Percentiles rank a stretch among this genome's conserved stretches.
Evolutionary conservation across 2,113 vertebrate genomes (phyloP).

Genomic region (Podilymbus podiceps): DNA sequence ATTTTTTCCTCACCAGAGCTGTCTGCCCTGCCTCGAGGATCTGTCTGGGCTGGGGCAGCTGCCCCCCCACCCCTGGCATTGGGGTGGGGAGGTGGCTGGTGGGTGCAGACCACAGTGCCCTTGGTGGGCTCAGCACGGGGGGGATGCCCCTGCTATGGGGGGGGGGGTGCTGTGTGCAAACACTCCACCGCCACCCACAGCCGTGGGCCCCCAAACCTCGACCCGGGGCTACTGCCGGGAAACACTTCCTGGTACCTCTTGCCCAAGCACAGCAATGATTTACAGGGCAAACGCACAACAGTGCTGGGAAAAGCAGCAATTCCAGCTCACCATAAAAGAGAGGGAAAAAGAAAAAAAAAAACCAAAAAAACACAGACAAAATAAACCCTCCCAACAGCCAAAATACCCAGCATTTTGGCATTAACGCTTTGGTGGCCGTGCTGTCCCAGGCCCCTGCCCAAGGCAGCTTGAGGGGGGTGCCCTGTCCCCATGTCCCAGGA

Average conservation of each 20-base stretch:
- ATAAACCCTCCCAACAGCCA: neutral
- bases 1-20: no score
- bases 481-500: rapidly evolving
- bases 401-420: neutral
- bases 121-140: neutral
- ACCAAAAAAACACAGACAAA: neutral
- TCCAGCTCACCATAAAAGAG: neutral
- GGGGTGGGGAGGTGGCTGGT: rapidly evolving
- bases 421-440: neutral
- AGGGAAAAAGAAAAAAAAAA: neutral
- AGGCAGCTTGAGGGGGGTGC: rapidly evolving
- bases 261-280: neutral
- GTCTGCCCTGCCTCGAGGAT: no score
- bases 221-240: neutral
- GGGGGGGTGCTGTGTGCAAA: no score
- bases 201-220: neutral
- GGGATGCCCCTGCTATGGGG: no score
- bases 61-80: rapidly evolving
- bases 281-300: neutral
- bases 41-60: rapidly evolving
- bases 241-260: neutral
- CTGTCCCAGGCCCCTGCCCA: rapidly evolving
- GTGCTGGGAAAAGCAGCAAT: neutral
- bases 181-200: no score
- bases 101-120: neutral